These are phyloP conservation scores for Pollicipes pollicipes DNA, from an alignment of 1,140 invertebrate genomes.

Conservation along the genomic window DNA sequence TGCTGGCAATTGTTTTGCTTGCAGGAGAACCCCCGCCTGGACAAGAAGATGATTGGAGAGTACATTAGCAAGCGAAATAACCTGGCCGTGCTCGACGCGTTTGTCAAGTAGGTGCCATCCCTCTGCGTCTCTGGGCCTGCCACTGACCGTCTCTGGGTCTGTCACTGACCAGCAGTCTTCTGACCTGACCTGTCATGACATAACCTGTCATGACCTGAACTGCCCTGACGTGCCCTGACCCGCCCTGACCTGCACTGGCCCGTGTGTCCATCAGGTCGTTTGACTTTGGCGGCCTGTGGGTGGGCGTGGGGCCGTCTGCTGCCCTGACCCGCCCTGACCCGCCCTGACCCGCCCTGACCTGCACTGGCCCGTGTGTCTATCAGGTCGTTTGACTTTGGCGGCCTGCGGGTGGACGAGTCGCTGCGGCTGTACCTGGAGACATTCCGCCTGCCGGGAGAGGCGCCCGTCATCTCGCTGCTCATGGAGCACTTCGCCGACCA, in stretches of 20 bases:
- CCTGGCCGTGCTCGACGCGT: conserved; percentile 39
- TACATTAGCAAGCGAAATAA: conserved; percentile 66
- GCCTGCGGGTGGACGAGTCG: conserved; percentile 81
- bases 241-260: too few species aligned
- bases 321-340: conserved; percentile 43
- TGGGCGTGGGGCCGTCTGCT: conserved; percentile 67
- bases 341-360: too few species aligned
- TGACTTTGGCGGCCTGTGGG: conserved; percentile 15
- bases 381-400: conserved; percentile 68
- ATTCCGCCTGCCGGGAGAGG: conserved; percentile 92
- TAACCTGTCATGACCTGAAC: too few species aligned
- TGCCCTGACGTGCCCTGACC: too few species aligned
- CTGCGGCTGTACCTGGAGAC: conserved; percentile 83
- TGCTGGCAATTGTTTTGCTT: conserved; percentile 26
- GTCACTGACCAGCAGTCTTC: too few species aligned
- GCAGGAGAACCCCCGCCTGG: conserved; percentile 78
- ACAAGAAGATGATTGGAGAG: conserved; percentile 95
- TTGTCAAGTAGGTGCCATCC: conserved; percentile 34
- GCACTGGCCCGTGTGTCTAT: conserved; percentile 4
- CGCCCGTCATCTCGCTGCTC: conserved; percentile 81
- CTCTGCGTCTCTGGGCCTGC: too few species aligned
- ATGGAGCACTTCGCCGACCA: conserved; percentile 94
- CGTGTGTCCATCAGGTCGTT: conserved; percentile 2
- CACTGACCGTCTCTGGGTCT: too few species aligned
- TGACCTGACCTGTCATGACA: too few species aligned